phyloP scores from a whole-genome alignment of 1,140 invertebrate species.

The Pseudomyrmex cubaensis region DNA sequence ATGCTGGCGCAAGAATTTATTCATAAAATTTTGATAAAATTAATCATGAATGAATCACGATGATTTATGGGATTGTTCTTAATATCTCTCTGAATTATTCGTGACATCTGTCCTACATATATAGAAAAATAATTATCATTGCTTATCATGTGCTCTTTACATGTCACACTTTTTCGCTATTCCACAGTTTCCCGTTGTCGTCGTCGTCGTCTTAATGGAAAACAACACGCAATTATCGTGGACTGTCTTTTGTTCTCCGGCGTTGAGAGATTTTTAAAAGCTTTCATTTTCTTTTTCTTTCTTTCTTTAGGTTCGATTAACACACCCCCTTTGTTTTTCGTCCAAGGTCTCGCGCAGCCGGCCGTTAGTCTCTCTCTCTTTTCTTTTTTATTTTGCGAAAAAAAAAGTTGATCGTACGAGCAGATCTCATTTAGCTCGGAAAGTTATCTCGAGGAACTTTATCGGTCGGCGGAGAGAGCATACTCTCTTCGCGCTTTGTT shows the following conservation, averaged over 20 bases:
- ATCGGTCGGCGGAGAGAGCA: constrained; percentile 56
- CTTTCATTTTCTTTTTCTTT: constrained; percentile 48
- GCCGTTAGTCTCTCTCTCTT: not conserved
- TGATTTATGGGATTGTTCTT: not conserved
- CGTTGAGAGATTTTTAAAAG: constrained; percentile 66
- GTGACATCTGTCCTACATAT: not conserved
- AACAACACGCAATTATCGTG: constrained; percentile 44
- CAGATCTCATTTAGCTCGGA: constrained; percentile 65
- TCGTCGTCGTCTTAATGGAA: constrained; percentile 13
- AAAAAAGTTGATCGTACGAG: constrained; percentile 68
- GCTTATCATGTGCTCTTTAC: not conserved
- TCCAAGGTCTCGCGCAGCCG: not conserved
- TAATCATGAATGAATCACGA: not conserved
- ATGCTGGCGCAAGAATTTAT: not conserved
- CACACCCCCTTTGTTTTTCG: constrained; percentile 56
- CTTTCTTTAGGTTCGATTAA: constrained; percentile 69
- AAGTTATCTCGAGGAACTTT: constrained; percentile 72
- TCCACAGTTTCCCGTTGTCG: not conserved
- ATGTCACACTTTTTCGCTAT: not conserved
- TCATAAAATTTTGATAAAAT: not conserved
- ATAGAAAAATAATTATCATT: not conserved
- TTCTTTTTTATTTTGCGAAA: constrained; percentile 48
- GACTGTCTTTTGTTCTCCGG: constrained; percentile 49
- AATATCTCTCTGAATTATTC: not conserved
- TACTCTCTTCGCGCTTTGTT: constrained; percentile 63